Percentiles rank a stretch among this genome's conserved stretches.
phyloP scores from a whole-genome alignment of 2,113 vertebrate genomes.

The Crotalus horridus region DNA sequence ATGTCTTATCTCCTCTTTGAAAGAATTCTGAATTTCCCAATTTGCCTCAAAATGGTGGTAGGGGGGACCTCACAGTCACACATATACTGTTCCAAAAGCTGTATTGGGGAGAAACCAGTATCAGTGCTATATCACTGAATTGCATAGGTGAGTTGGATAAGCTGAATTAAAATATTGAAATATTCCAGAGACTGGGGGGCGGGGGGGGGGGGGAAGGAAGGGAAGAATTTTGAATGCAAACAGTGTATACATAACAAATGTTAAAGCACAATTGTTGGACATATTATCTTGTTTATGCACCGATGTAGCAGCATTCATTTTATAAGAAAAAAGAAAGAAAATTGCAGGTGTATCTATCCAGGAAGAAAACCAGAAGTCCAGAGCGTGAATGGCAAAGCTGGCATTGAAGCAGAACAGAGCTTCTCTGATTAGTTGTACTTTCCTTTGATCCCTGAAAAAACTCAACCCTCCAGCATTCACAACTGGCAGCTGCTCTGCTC shows the following conservation, averaged over 20 bases:
- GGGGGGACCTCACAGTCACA: not conserved
- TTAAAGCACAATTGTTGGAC: not conserved
- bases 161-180: not conserved
- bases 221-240: not conserved
- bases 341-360: not conserved
- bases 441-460: constrained; percentile 28
- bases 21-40: not conserved
- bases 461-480: constrained; percentile 44
- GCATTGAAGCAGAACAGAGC: constrained; percentile 15
- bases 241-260: not conserved
- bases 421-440: constrained; percentile 15
- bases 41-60: not conserved
- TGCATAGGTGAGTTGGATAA: not conserved
- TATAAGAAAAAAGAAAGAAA: not conserved
- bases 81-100: not conserved
- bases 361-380: not conserved
- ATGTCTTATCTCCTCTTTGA: not conserved
- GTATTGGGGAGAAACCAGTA: not conserved
- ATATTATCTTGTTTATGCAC: not conserved
- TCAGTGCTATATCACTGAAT: not conserved
- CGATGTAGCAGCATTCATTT: not conserved
- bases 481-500: constrained; percentile 57
- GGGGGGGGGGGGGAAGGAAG: fast-evolving
- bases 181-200: not conserved
- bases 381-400: constrained; percentile 1